phyloP scores from a whole-genome alignment of 1,140 invertebrate genomes.

The Laupala kohalensis region DNA sequence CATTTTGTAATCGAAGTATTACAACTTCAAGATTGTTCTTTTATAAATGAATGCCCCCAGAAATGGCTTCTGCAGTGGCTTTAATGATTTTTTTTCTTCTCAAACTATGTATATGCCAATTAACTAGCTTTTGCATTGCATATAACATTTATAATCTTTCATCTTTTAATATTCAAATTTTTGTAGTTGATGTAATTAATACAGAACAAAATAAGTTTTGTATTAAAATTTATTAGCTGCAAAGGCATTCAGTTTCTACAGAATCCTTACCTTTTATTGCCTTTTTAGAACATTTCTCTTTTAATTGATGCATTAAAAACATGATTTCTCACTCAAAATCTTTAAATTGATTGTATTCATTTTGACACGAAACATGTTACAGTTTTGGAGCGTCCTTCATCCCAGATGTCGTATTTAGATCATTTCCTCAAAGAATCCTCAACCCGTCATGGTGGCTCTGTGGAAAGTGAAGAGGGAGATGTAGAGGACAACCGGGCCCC shows the following conservation, averaged over 20 bases:
- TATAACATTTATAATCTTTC: background rate
- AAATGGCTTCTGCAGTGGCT: background rate
- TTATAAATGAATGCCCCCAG: background rate
- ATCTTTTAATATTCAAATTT: no score
- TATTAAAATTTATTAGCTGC: no score
- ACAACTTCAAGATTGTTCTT: no score
- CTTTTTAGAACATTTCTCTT: background rate
- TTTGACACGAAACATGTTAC: slow-evolving; percentile 23
- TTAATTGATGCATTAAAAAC: background rate
- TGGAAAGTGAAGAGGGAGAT: slow-evolving; percentile 61
- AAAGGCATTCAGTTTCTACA: no score
- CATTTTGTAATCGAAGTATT: no score
- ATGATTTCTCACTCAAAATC: background rate
- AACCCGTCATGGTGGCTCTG: slow-evolving; percentile 39
- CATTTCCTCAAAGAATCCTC: slow-evolving; percentile 68
- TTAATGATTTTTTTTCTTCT: background rate
- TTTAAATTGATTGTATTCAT: background rate
- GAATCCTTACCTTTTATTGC: background rate
- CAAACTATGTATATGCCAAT: background rate
- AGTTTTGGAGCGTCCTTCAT: slow-evolving; percentile 74
- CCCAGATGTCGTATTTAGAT: slow-evolving; percentile 78
- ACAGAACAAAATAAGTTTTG: no score
- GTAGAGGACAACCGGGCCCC: slow-evolving; percentile 62
- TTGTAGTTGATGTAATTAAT: no score
- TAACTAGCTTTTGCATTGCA: background rate